These are phyloP conservation scores for Hypsopygia costalis DNA, from an alignment of 2,888 invertebrate species.

Conservation along the genomic window DNA sequence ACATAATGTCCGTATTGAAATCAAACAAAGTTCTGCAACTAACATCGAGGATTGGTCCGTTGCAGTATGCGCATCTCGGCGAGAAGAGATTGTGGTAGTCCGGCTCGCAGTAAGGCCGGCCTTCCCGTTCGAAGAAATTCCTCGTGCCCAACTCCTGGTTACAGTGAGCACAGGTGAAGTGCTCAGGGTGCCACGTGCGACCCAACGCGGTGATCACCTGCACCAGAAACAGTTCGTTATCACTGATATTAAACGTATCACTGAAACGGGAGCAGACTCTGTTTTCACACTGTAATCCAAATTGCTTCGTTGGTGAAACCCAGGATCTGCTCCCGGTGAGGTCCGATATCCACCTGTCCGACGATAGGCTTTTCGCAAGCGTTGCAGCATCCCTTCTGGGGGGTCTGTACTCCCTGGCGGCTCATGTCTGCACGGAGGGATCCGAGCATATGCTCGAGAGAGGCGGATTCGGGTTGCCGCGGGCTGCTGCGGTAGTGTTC, in stretches of 20 bases:
- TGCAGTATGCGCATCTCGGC: constrained; percentile 98
- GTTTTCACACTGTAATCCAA: constrained; percentile 11
- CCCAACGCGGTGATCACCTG: constrained; percentile 96
- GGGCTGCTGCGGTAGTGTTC: constrained; percentile 77
- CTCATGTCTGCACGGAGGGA: constrained; percentile 98
- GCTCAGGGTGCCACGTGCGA: constrained; percentile 99
- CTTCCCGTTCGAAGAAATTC: constrained; percentile 99
- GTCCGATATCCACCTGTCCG: constrained; percentile 86
- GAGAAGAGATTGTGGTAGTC: constrained; percentile 99
- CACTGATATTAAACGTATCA: constrained; percentile 16
- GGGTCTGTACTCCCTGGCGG: constrained; percentile 98
- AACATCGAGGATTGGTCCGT: constrained; percentile 99
- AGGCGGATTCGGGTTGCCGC: constrained; percentile 79
- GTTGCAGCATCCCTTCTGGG: constrained; percentile 99
- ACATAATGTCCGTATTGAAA: constrained; percentile 2
- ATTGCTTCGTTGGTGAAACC: constrained; percentile 2
- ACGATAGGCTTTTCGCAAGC: constrained; percentile 99
- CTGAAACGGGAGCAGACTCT: constrained; percentile 1
- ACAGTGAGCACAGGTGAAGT: constrained; percentile 99
- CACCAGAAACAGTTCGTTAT: constrained; percentile 34
- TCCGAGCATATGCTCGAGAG: constrained; percentile 92
- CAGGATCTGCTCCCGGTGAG: constrained; percentile 1
- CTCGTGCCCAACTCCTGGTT: constrained; percentile 97
- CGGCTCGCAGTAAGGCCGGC: constrained; percentile 97
- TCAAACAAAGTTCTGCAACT: constrained; percentile 47